Conservation (phyloP, 2,113 vertebrate genomes). For the Neotragus moschatus region DNA sequence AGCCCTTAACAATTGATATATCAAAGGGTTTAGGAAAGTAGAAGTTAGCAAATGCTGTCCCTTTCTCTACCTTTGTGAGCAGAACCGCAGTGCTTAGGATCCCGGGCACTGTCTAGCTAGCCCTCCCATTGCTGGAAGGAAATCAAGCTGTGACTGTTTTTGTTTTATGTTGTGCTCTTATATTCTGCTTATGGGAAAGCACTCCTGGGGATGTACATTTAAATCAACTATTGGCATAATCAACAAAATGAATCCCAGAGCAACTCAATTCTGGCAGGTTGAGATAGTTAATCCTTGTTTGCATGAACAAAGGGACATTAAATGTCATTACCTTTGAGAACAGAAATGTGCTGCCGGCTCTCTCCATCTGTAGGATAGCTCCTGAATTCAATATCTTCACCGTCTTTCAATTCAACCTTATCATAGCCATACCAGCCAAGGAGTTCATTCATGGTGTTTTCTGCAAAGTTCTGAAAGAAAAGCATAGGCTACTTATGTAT, state of each 20-base stretch:
- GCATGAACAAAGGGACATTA: slow-evolving; percentile 72
- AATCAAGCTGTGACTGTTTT: not conserved
- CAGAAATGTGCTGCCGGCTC: slow-evolving; percentile 96
- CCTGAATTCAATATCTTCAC: slow-evolving; percentile 96
- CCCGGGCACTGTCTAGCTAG: not conserved
- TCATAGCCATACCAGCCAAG: slow-evolving; percentile 99
- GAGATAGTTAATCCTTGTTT: slow-evolving; percentile 73
- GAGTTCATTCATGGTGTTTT: slow-evolving; percentile 99
- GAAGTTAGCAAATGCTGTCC: not conserved
- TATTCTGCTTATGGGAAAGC: slow-evolving; percentile 16
- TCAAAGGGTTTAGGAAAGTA: slow-evolving; percentile 32
- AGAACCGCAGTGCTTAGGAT: not conserved
- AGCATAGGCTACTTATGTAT: slow-evolving; percentile 80
- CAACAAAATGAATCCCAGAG: slow-evolving; percentile 63
- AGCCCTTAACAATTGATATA: not conserved
- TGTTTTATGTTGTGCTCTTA: slow-evolving; percentile 35
- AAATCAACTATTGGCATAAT: slow-evolving; percentile 60
- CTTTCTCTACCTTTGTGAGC: not conserved
- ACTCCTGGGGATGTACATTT: slow-evolving; percentile 36
- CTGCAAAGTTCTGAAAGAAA: slow-evolving; percentile 96
- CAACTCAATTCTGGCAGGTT: slow-evolving; percentile 56
- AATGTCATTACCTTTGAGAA: slow-evolving; percentile 94
- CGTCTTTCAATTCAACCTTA: slow-evolving; percentile 98
- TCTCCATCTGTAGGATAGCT: slow-evolving; percentile 92
- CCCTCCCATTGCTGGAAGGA: slow-evolving; percentile 32